Base-by-base conservation (phyloP, 2,888 invertebrate genomes). In the Dryococelus australis region DNA sequence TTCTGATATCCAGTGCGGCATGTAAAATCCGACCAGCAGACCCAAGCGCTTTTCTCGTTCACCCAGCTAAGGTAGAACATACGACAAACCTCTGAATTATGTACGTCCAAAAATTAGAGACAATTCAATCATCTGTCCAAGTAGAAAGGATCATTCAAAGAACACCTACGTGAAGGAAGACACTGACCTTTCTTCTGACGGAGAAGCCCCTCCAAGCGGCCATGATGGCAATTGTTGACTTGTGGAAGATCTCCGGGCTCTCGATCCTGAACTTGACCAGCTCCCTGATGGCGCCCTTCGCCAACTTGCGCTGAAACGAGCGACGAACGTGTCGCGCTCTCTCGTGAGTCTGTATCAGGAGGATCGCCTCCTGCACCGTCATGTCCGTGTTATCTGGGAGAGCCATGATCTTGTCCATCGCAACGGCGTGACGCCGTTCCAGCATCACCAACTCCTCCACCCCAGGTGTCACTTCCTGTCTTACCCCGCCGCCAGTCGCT, bases 311-410 rank as follows among this genome's bases (percentile, higher is more conserved):
- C n/a, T 43, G 84, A n/a, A 35, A 35, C 8, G 16, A 27, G 13
- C 86, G 78, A 10, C 88, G 85, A 4, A 51, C 88, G 28, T 89
- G 88, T 0, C 88, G 47, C n/a, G 88, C 88, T 5, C 88, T 80
- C 87, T 89, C 88, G 43, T 84, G 87, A 13, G 86, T 28, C 86
- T 89, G 88, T 20, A 88, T 86, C 80, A 85, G 20, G 85, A 85
- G 9, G 10, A 88, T 27, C n/a, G 87, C 87, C 26, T 84, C 65
- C 10, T 43, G 81, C 10, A 78, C 28, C 16, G 16, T 16, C 65
- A 65, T 65, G 24, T 16, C 65, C 20, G 65, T 16, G 65, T 24
- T 1, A 0, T n/a, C 24, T 8, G 65, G n/a, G 24, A 65, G 24
- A 8, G 65, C 65, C 20, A 65, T n/a, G 16, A 24, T 24, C n/a